These are phyloP conservation scores for Picus viridis DNA, from an alignment of 2,797 vertebrate genomes.

Conservation along the genomic window DNA sequence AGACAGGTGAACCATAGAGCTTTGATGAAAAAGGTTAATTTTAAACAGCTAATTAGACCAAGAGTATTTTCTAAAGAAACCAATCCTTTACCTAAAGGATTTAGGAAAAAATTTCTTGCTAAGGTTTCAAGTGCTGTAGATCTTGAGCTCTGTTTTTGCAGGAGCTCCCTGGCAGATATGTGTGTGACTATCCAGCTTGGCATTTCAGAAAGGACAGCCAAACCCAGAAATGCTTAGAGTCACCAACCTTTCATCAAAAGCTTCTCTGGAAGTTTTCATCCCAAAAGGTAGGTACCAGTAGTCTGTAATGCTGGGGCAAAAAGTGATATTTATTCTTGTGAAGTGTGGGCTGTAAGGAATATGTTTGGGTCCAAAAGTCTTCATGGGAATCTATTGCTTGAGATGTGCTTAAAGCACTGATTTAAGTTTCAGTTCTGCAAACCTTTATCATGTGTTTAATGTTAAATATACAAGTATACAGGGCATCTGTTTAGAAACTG, in stretches of 20 bases:
- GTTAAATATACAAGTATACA: not conserved
- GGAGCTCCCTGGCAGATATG: not conserved
- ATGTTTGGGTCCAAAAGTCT: not conserved
- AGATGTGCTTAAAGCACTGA: not conserved
- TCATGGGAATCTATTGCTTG: not conserved
- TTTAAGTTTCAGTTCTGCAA: not conserved
- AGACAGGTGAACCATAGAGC: not conserved
- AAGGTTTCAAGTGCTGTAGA: not conserved
- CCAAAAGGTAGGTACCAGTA: not conserved
- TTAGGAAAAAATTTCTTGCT: not conserved
- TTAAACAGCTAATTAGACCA: slow-evolving; percentile 20
- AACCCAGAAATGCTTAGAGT: not conserved
- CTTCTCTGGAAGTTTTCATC: not conserved
- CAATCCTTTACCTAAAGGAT: not conserved
- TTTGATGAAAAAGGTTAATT: not conserved
- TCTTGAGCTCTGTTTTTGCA: not conserved
- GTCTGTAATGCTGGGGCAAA: not conserved
- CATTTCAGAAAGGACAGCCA: not conserved
- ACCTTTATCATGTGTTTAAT: not conserved
- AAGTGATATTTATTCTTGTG: not conserved
- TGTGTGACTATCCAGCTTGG: not conserved
- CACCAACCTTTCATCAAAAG: not conserved
- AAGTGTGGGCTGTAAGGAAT: not conserved
- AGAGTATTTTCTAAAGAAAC: not conserved
- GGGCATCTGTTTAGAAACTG: not conserved